These are phyloP conservation scores for Grapholita molesta DNA, from an alignment of 1,140 invertebrate genomes.

Conservation along the genomic window DNA sequence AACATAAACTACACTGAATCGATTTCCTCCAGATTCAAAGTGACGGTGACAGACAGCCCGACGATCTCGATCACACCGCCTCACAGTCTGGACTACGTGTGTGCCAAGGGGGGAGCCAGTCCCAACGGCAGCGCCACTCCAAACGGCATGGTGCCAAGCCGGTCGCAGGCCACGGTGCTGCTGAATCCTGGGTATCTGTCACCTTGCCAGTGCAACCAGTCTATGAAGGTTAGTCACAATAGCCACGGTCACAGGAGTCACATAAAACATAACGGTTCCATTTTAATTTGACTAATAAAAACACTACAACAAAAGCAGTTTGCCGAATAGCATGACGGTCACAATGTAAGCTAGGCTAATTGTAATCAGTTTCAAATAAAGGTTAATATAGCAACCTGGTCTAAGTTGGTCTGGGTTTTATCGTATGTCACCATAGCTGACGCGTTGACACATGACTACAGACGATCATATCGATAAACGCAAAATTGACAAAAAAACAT, in stretches of 20 bases:
- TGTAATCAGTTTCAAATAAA: too few species aligned
- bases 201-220: slow-evolving; percentile 66
- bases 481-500: too few species aligned
- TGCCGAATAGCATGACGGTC: too few species aligned
- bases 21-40: slow-evolving; percentile 47
- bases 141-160: slow-evolving; percentile 56
- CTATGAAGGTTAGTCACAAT: slow-evolving; percentile 52
- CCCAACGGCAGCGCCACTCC: slow-evolving; percentile 59
- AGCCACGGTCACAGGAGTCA: neutral
- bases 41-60: slow-evolving; percentile 56
- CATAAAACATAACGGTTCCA: too few species aligned
- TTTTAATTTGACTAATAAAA: too few species aligned
- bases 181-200: slow-evolving; percentile 62
- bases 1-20: neutral
- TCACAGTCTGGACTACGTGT: slow-evolving; percentile 65
- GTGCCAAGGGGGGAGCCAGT: slow-evolving; percentile 42
- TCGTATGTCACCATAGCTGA: too few species aligned
- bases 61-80: slow-evolving; percentile 67
- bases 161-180: slow-evolving; percentile 51
- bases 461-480: too few species aligned
- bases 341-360: too few species aligned
- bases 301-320: neutral
- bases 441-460: too few species aligned
- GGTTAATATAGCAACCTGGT: too few species aligned
- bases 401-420: too few species aligned